Percentiles rank a stretch among this genome's conserved stretches.
Evolutionary conservation across 2,888 invertebrate genomes (phyloP).

Genomic region (Rotaria sp.): DNA sequence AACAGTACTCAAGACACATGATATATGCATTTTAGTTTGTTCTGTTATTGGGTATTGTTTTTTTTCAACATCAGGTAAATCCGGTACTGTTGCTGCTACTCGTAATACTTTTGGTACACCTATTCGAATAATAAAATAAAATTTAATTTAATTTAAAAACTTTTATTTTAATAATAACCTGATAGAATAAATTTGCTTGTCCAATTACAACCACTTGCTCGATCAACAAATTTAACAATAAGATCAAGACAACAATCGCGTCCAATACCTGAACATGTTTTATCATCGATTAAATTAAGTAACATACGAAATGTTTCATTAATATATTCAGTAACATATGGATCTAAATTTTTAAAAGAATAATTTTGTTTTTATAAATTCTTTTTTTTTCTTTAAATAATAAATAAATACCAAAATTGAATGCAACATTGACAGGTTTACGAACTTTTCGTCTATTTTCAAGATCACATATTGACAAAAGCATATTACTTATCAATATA

Average conservation of each 20-base stretch:
- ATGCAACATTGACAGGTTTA: slow-evolving; percentile 34
- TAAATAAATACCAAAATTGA: slow-evolving; percentile 34
- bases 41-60: slow-evolving; percentile 71
- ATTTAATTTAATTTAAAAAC: neutral
- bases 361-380: too few species aligned
- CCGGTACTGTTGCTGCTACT: slow-evolving; percentile 35
- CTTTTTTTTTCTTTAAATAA: neutral
- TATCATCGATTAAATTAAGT: slow-evolving; percentile 32
- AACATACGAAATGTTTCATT: slow-evolving; percentile 37
- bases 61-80: slow-evolving; percentile 1
- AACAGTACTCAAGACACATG: slow-evolving; percentile 78
- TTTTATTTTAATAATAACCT: neutral
- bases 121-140: neutral
- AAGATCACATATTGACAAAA: slow-evolving; percentile 39
- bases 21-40: slow-evolving; percentile 79
- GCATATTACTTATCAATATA: slow-evolving; percentile 36
- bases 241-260: slow-evolving; percentile 39
- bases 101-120: slow-evolving; percentile 38
- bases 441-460: slow-evolving; percentile 38
- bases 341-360: slow-evolving; percentile 14
- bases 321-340: slow-evolving; percentile 31
- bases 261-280: slow-evolving; percentile 36
- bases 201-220: slow-evolving; percentile 37
- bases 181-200: slow-evolving; percentile 33
- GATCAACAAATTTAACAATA: slow-evolving; percentile 38